Evolutionary conservation across 2,113 vertebrate genomes (phyloP).

Genomic region (Coryphaenoides rupestris): DNA sequence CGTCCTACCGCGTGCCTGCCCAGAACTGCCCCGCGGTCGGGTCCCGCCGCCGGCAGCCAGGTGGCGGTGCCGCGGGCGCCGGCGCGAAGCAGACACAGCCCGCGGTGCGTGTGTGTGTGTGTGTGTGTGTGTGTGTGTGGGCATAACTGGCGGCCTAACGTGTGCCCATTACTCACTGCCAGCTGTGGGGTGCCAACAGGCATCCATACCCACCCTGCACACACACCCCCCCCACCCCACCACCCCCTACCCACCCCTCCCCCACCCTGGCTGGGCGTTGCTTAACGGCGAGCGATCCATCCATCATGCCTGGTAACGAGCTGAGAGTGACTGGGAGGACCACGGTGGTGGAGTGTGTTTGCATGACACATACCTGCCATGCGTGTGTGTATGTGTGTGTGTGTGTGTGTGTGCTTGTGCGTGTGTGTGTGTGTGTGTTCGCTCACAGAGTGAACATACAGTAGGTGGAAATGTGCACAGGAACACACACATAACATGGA

Average conservation of each 20-base stretch:
- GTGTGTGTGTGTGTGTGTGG: conserved; percentile 43
- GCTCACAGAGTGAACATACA: too few species aligned
- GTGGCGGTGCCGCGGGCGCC: conserved; percentile 60
- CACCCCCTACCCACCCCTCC: too few species aligned
- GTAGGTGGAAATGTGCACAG: too few species aligned
- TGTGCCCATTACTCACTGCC: conserved; percentile 61
- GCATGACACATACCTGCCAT: too few species aligned
- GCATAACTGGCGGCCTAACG: conserved; percentile 50
- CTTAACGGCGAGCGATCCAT: conserved; percentile 64
- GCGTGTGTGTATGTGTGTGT: neutral
- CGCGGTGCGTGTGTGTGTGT: conserved; percentile 37
- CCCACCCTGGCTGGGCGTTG: conserved; percentile 50
- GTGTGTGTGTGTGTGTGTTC: too few species aligned
- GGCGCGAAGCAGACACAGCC: too few species aligned
- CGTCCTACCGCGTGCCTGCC: conserved; percentile 48
- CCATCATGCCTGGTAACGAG: conserved; percentile 76
- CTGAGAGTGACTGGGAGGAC: conserved; percentile 61
- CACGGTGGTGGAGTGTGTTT: neutral
- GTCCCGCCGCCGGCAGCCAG: conserved; percentile 44
- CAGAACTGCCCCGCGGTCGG: conserved; percentile 52
- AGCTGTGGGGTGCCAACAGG: conserved; percentile 64
- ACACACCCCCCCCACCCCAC: too few species aligned
- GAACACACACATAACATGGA: too few species aligned
- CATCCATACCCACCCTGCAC: conserved; percentile 5
- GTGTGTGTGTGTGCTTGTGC: neutral